phyloP scores from a whole-genome alignment of 1,140 invertebrate species.

The Hycleus phaleratus region DNA sequence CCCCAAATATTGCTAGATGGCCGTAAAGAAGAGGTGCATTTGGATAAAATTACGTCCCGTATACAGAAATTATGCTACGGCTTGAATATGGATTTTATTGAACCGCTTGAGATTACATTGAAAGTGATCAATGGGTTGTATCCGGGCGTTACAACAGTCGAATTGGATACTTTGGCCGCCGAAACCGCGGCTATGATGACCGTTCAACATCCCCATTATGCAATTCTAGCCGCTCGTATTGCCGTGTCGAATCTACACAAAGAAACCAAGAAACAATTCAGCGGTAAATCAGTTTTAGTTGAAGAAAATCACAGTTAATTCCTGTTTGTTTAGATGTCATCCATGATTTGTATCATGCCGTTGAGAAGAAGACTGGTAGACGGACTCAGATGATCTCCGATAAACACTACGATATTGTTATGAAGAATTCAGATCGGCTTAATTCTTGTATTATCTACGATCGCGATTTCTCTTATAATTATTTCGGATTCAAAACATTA shows the following conservation, averaged over 20 bases:
- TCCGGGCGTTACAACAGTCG: constrained; percentile 91
- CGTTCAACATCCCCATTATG: constrained; percentile 95
- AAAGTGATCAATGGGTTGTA: constrained; percentile 92
- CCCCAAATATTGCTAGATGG: constrained; percentile 55
- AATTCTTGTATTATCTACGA: constrained; percentile 98
- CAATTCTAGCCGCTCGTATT: constrained; percentile 88
- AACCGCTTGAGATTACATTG: constrained; percentile 70
- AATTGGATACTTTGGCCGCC: constrained; percentile 94
- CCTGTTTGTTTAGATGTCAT: constrained; percentile 74
- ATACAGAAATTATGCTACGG: constrained; percentile 94
- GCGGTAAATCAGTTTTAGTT: constrained; percentile 50
- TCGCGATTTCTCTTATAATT: constrained; percentile 87
- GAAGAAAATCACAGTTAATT: no score
- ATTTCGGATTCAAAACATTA: constrained; percentile 98
- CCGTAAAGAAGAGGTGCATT: constrained; percentile 85
- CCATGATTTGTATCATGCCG: constrained; percentile 71
- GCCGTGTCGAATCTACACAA: constrained; percentile 97
- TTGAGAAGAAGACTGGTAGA: constrained; percentile 64
- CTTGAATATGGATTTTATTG: constrained; percentile 91
- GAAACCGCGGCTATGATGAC: constrained; percentile 96
- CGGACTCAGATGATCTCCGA: constrained; percentile 79
- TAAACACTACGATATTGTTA: constrained; percentile 74
- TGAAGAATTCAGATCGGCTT: constrained; percentile 77
- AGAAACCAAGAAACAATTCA: constrained; percentile 86
- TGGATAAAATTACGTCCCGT: constrained; percentile 96